These are phyloP conservation scores for Acanthosoma haemorrhoidale DNA, from an alignment of 2,888 invertebrate genomes.

Conservation along the genomic window DNA sequence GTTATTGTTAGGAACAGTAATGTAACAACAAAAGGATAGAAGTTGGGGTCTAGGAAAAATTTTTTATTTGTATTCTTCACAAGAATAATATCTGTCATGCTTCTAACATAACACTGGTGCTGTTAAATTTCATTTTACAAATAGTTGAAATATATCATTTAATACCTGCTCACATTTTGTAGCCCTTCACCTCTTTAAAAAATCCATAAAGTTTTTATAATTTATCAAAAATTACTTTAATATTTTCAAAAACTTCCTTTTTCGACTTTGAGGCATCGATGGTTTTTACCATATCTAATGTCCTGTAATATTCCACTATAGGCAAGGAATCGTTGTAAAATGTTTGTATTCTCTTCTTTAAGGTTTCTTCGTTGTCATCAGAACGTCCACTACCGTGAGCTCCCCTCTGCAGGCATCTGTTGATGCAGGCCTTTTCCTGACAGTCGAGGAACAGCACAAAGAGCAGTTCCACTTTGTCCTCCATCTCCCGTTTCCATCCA, in stretches of 20 bases:
- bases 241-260: conserved; percentile 51
- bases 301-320: conserved; percentile 76
- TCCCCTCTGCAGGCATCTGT: conserved; percentile 81
- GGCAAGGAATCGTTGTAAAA: conserved; percentile 83
- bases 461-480: conserved; percentile 63
- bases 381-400: conserved; percentile 83
- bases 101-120: too few relatives aligned
- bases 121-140: too few relatives aligned
- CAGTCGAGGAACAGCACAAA: conserved; percentile 93
- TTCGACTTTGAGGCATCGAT: conserved; percentile 66
- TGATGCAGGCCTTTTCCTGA: conserved; percentile 66
- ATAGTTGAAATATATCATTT: too few relatives aligned
- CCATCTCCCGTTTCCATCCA: conserved; percentile 84
- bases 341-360: conserved; percentile 81
- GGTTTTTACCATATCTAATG: conserved; percentile 62
- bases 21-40: too few relatives aligned
- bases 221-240: conserved; percentile 41
- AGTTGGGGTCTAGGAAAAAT: too few relatives aligned
- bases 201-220: conserved; percentile 31
- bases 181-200: neutral
- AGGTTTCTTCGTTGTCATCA: conserved; percentile 87
- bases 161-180: neutral
- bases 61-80: too few relatives aligned
- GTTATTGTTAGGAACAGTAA: too few relatives aligned
- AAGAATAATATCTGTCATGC: too few relatives aligned